Base-by-base conservation (phyloP, 2,113 vertebrate genomes). In the Albula glossodonta region DNA sequence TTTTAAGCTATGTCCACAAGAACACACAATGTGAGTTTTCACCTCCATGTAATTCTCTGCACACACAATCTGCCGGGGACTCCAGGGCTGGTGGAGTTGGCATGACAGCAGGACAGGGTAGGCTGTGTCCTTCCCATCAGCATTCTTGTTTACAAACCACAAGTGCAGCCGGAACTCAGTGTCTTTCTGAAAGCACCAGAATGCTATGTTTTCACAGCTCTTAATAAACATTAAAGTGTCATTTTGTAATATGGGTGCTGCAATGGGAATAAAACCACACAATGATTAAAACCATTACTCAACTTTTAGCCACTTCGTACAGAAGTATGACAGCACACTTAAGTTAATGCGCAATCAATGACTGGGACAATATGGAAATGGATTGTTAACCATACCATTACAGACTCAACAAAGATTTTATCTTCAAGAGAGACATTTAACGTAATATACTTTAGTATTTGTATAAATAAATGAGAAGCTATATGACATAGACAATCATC, bases 31-130 rank as follows among this genome's bases (percentile, higher is more conserved):
- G 31, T 41, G 31, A 1, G 22, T 9, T 74, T 74, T 80, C 15
- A 91, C 90, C 89, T 92, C 90, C 87, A 90, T 88, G 86, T 90
- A 92, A 78, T 91, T 92, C 51, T 90, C 80, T 80, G 90, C 91
- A 78, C 90, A 91, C 83, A 91, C 48, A 51, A 90, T 89, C 51
- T 91, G 90, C 6, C 91, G 83, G 12, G 84, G 85, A 17, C 81
- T 88, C 90, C 90, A 92, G 19, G 84, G 84, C 51, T 53, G 74
- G 4, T 49, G 57, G 4, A 86, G 19, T 19, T 53, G 84, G 53
- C 91, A 92, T 52, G 78, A 79, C 57, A 92, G 87, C 60, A 86
- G 70, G 12, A 92, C 85, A 25, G 87, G 85, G 66, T 88, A 85
- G 2, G 80, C 41, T 11, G 48, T 78, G 49, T 88, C 90, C n/a